These are phyloP conservation scores for Venustoraphidia nigricollis DNA, from an alignment of 2,888 invertebrate species.

Conservation along the genomic window DNA sequence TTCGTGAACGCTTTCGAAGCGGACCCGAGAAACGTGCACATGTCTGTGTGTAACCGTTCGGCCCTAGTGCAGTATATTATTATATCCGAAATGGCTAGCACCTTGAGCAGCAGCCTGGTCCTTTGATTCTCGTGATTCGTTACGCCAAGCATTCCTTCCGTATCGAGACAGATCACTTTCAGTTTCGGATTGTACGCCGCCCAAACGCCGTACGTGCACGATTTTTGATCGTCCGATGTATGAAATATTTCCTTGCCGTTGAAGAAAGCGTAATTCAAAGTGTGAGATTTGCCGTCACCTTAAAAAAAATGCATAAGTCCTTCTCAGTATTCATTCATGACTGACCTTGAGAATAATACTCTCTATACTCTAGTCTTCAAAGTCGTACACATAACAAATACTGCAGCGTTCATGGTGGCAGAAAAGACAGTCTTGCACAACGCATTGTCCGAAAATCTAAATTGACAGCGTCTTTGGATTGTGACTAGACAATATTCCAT, in stretches of 20 bases:
- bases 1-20: slow-evolving; percentile 59
- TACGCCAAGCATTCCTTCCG: slow-evolving; percentile 59
- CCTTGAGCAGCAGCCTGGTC: slow-evolving; percentile 55
- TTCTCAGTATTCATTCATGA: too few relatives aligned
- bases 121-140: slow-evolving; percentile 43
- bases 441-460: too few relatives aligned
- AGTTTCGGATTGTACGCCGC: slow-evolving; percentile 50
- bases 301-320: not conserved
- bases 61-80: slow-evolving; percentile 62
- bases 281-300: slow-evolving; percentile 65
- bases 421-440: too few relatives aligned
- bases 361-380: too few relatives aligned
- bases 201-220: slow-evolving; percentile 67
- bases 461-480: too few relatives aligned
- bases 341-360: too few relatives aligned
- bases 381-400: too few relatives aligned
- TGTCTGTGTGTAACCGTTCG: slow-evolving; percentile 57
- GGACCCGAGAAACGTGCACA: slow-evolving; percentile 61
- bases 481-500: too few relatives aligned
- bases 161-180: slow-evolving; percentile 57
- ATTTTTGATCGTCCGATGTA: slow-evolving; percentile 48
- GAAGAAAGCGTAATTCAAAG: slow-evolving; percentile 55
- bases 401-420: too few relatives aligned
- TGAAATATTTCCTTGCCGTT: slow-evolving; percentile 44
- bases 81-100: slow-evolving; percentile 68